phyloP scores from a whole-genome alignment of 2,797 vertebrate genomes.

The Paratrypauchen microcephalus region DNA sequence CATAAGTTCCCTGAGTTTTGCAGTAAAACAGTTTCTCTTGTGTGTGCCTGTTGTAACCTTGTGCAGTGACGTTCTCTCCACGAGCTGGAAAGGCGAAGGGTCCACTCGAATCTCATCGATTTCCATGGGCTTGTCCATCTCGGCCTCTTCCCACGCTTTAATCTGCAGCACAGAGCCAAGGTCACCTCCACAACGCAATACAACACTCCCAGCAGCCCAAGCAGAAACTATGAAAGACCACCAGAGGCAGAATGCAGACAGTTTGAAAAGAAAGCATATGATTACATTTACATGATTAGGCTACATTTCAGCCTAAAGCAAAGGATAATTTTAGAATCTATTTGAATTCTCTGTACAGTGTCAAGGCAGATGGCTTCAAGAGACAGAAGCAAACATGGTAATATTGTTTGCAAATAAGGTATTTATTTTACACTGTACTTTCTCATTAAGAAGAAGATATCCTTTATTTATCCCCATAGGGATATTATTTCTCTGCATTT shows the following conservation, averaged over 20 bases:
- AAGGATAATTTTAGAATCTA: background rate
- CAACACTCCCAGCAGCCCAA: background rate
- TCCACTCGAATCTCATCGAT: constrained; percentile 90
- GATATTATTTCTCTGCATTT: too few relatives aligned
- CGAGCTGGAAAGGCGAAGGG: constrained; percentile 93
- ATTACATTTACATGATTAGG: constrained; percentile 22
- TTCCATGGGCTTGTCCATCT: constrained; percentile 85
- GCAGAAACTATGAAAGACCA: background rate
- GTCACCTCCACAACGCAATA: constrained; percentile 14
- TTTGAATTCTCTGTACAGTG: background rate
- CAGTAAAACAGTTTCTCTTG: background rate
- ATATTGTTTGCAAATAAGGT: background rate
- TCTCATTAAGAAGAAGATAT: too few relatives aligned
- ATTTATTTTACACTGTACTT: too few relatives aligned
- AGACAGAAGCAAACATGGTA: background rate
- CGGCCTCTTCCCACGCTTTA: constrained; percentile 88
- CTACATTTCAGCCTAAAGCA: background rate
- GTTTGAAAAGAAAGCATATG: background rate
- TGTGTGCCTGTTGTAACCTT: constrained; percentile 76
- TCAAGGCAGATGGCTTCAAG: background rate
- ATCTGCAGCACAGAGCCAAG: constrained; percentile 73
- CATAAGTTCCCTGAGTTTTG: background rate
- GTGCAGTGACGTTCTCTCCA: constrained; percentile 93
- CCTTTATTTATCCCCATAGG: too few relatives aligned
- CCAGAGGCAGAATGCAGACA: background rate